Evolutionary conservation across 2,888 invertebrate genomes (phyloP), one percentile per base, ranked within the genome.

Genomic region (Syritta pipiens): DNA sequence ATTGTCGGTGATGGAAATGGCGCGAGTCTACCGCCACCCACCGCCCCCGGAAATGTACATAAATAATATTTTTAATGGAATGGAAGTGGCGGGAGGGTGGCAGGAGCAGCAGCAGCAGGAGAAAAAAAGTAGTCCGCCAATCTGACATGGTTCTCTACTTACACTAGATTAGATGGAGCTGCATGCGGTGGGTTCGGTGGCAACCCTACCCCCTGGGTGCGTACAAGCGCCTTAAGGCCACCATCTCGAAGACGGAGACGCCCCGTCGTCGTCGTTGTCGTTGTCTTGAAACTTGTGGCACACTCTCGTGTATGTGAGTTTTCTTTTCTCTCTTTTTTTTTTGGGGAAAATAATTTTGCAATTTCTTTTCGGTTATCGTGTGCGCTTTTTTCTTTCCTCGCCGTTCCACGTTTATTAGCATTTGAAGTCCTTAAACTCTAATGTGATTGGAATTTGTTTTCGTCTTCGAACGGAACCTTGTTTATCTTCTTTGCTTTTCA

Each of bases 391-490:
- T 59, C 42, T 51, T 44, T 22, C 26, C 5, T 42, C 20, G 19
- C 14, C 19, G 17, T 26, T 19, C 6, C 20, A 48, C 57, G 67
- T 79, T 74, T 79, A 79, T 79, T 79, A 79, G 79, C 79, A 79
- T 79, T 79, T 74, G 67, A 74, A 68, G 74, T 72, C 74, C 79
- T 79, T 79, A 79, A 79, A 79, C 74, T 79, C 79, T 79, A 79
- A 79, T 79, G 79, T 79, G 67, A 79, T 79, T 79, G 74, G 67
- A 79, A 79, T 79, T 79, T 79, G 79, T 79, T 79, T 79, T 79
- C 74, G 72, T 79, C 49, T 74, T 62, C 57, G 19, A 55, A 28
- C 67, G 37, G 49, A 67, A 60, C 19, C 30, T 72, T 74, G 67
- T 79, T 79, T 72, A 67, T 72, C 28, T 60, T 65, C 40, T 22